Evolutionary conservation across 2,113 vertebrate species (phyloP).

Genomic region (Cochlearius cochlearius): DNA sequence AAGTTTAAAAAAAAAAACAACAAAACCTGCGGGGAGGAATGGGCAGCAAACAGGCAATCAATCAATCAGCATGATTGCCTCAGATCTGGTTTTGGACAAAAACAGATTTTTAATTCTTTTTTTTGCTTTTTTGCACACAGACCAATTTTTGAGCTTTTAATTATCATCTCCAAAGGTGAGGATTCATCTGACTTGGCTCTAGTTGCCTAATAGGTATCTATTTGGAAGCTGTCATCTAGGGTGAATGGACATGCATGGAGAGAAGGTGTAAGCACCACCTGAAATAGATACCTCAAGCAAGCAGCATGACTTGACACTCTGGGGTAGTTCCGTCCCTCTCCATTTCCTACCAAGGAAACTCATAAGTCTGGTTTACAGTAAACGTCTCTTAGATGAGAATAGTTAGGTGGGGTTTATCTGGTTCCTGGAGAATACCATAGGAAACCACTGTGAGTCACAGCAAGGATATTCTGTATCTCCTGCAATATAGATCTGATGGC

Average conservation of each 20-base stretch:
- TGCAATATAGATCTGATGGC: background rate
- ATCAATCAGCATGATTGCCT: background rate
- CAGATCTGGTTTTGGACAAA: background rate
- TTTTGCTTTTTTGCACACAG: background rate
- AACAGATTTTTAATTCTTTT: fast-evolving
- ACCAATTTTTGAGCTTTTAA: fast-evolving
- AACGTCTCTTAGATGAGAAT: background rate
- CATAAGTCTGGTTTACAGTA: background rate
- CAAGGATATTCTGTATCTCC: background rate
- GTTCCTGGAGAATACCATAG: background rate
- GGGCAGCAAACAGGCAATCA: background rate
- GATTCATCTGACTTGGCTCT: background rate
- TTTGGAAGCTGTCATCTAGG: background rate
- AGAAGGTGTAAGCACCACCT: background rate
- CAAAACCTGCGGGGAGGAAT: background rate
- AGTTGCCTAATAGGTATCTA: background rate
- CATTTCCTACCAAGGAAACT: background rate
- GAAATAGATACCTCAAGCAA: background rate
- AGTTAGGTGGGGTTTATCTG: background rate
- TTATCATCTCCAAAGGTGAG: fast-evolving
- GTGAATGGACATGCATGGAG: background rate
- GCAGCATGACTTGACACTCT: background rate
- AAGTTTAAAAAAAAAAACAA: background rate
- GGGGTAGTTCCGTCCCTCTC: background rate
- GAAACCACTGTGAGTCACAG: background rate